Base-by-base conservation (phyloP, 2,797 vertebrate genomes). In the Tolypeutes matacus region DNA sequence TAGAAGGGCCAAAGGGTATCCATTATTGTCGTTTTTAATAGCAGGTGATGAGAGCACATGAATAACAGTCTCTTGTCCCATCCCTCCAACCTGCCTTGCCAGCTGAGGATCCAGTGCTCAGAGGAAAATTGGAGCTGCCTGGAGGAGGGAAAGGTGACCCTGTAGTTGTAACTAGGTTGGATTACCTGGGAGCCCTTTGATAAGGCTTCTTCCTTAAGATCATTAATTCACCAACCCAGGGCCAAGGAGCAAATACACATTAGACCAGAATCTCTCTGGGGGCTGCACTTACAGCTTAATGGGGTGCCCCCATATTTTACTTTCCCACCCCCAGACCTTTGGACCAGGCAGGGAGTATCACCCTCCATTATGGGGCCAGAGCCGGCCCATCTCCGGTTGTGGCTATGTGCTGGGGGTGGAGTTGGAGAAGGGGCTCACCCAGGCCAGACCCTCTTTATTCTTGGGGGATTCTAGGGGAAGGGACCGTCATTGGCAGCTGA, bases 131-230 rank as follows among this genome's bases (percentile, higher is more conserved):
- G 78, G 77, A 83, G 78, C 64, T 34, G 8, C 29, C 2, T 2
- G 7, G 58, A 31, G 8, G 15, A 77, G 83, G 75, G 72, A 53
- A 77, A 76, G 76, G 39, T 86, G 77, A 94, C 49, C 49, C 12
- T 2, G 8, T 15, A 15, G 65, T 89, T 96, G 53, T 12, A 62
- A 83, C 83, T 67, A 73, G 49, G 42, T 62, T 49, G 53, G 78
- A 42, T 56, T 91, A 56, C 75, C 77, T 93, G 49, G 53, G 39
- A 81, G 62, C 81, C 21, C 34, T 92, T 70, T 93, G 67, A 58
- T 89, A 86, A 77, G 56, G 62, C 72, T n/a, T 46, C 75, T 89
- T 92, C 42, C 73, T 92, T 20, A 85, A 60, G 42, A 53, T 46
- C 53, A 15, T 72, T 86, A 60, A 20, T 85, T 67, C 56, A 42